A percentile compares a stretch with the other conserved stretches of the same genome.
Evolutionary conservation across 1,140 invertebrate species (phyloP).

Genomic region (Rhagoletis pomonella): DNA sequence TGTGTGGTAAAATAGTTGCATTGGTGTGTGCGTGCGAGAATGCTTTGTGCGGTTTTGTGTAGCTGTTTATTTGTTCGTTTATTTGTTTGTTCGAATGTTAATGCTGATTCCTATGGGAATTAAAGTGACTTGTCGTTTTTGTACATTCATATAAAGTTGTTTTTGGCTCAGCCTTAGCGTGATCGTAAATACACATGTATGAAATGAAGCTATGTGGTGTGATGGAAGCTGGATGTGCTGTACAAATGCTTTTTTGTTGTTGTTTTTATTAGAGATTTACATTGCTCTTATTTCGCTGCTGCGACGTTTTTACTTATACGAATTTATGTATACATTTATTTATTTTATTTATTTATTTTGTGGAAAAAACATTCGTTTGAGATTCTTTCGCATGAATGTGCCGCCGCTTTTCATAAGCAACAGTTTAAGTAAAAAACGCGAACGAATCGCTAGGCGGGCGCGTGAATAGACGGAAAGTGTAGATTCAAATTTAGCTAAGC

Average conservation of each 20-base stretch:
- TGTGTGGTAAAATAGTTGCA: neutral
- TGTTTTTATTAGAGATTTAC: slow-evolving; percentile 1
- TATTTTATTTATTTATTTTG: slow-evolving; percentile 46
- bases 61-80: too few species aligned
- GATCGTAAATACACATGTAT: too few species aligned
- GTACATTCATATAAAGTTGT: neutral
- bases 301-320: neutral
- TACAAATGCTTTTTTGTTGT: neutral
- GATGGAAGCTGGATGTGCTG: slow-evolving; percentile 8
- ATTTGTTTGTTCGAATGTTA: slow-evolving; percentile 1
- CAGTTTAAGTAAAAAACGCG: slow-evolving; percentile 55
- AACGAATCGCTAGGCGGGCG: neutral
- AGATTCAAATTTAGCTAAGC: too few species aligned
- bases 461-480: slow-evolving; percentile 27
- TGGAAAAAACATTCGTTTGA: slow-evolving; percentile 34
- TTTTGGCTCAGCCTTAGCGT: neutral
- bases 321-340: slow-evolving; percentile 1
- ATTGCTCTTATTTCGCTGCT: slow-evolving; percentile 30
- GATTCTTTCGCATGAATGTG: slow-evolving; percentile 31
- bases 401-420: neutral
- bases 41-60: neutral
- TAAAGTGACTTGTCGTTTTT: neutral
- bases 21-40: neutral
- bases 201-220: neutral
- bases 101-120: neutral